A percentile compares a stretch with the other conserved stretches of the same genome.
phyloP scores from a whole-genome alignment of 2,888 invertebrate species.

The Elegia similella region DNA sequence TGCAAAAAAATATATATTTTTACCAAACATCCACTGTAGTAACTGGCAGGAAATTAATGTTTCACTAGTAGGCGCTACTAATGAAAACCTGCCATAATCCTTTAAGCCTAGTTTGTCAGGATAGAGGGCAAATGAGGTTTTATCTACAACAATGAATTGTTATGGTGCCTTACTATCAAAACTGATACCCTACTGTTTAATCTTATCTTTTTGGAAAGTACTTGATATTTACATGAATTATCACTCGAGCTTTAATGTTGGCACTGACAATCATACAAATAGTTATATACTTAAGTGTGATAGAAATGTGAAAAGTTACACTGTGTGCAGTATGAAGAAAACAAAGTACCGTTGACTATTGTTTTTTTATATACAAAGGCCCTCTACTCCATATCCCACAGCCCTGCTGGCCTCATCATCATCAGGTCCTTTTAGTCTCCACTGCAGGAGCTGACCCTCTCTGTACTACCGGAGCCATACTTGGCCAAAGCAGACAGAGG shows the following conservation, averaged over 20 bases:
- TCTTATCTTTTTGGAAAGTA: neutral
- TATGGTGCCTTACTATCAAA: neutral
- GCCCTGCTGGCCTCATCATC: too few relatives aligned
- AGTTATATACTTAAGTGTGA: neutral
- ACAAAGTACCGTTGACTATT: too few relatives aligned
- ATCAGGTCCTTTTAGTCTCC: too few relatives aligned
- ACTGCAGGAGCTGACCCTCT: too few relatives aligned
- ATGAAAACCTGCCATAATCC: neutral
- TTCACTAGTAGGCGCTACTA: neutral
- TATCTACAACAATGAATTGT: neutral
- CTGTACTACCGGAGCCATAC: too few relatives aligned
- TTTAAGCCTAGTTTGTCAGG: neutral
- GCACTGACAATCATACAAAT: neutral
- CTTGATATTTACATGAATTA: neutral
- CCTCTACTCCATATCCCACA: too few relatives aligned
- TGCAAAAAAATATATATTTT: constrained; percentile 40
- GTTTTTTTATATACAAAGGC: too few relatives aligned
- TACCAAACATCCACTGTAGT: neutral
- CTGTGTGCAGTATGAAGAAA: too few relatives aligned
- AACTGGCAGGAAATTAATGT: neutral
- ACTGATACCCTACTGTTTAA: neutral
- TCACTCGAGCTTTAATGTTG: neutral
- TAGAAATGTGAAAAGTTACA: too few relatives aligned
- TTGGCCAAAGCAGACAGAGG: too few relatives aligned
- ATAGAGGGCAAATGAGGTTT: neutral